Percentiles rank a stretch among this genome's conserved stretches.
Evolutionary conservation across 1,140 invertebrate genomes (phyloP).

Genomic region (Halesus radiatus): DNA sequence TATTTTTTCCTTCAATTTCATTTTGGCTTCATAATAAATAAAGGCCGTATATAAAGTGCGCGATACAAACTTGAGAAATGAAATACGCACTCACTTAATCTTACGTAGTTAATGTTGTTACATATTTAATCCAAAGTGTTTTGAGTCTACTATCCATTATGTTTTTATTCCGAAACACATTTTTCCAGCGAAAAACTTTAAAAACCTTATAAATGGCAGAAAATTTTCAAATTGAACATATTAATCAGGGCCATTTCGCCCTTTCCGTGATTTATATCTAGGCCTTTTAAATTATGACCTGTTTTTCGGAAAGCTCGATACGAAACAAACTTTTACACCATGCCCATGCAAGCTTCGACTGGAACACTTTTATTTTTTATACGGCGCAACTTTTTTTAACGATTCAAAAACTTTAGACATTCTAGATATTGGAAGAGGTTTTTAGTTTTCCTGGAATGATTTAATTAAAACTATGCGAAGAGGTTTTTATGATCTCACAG

Average conservation of each 20-base stretch:
- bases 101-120: not conserved
- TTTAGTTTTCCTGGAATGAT: too few species aligned
- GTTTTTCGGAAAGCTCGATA: slow-evolving; percentile 28
- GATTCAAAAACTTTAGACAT: not conserved
- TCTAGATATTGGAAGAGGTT: not conserved
- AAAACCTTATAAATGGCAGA: slow-evolving; percentile 26
- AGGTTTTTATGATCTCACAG: too few species aligned
- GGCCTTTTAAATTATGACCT: slow-evolving; percentile 43
- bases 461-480: too few species aligned
- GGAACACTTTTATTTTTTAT: slow-evolving; percentile 24
- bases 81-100: too few species aligned
- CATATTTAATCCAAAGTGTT: slow-evolving; percentile 7
- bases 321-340: slow-evolving; percentile 36
- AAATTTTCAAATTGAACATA: slow-evolving; percentile 46
- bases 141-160: not conserved
- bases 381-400: slow-evolving; percentile 27
- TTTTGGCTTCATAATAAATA: too few species aligned
- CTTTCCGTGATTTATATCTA: slow-evolving; percentile 39
- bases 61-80: too few species aligned
- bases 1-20: too few species aligned
- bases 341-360: slow-evolving; percentile 19
- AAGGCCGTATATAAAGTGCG: too few species aligned
- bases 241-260: slow-evolving; percentile 39
- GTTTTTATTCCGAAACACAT: too few species aligned
- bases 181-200: not conserved